phyloP scores from a whole-genome alignment of 2,888 invertebrate genomes.

The Leptinotarsa juncta region DNA sequence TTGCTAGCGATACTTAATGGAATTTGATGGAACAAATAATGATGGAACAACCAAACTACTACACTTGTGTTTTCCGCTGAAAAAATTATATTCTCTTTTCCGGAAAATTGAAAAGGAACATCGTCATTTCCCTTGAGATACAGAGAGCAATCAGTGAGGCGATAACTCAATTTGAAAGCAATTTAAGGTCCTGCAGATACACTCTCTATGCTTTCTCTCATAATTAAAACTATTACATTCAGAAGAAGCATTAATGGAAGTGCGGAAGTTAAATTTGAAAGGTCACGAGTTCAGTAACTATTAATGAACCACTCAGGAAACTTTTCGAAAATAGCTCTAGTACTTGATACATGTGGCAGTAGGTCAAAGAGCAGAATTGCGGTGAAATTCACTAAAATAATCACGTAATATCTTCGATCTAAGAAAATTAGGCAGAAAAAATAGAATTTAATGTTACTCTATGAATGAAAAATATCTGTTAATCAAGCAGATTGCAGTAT shows the following conservation, averaged over 20 bases:
- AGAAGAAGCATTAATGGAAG: neutral
- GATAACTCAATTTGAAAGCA: constrained; percentile 15
- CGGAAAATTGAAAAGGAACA: constrained; percentile 3
- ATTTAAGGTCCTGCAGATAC: neutral
- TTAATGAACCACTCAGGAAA: neutral
- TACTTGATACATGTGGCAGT: no score
- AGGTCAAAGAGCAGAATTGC: no score
- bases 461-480: no score
- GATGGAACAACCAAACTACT: no score
- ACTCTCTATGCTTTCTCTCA: neutral
- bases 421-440: no score
- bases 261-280: neutral
- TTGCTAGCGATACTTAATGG: no score
- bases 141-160: constrained; percentile 6
- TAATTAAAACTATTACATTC: neutral
- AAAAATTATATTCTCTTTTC: neutral
- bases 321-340: neutral
- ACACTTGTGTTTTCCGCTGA: neutral
- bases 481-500: no score
- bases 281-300: neutral
- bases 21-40: no score
- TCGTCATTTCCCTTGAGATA: constrained; percentile 13
- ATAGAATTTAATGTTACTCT: no score
- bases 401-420: no score
- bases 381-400: no score